Evolutionary conservation across 2,113 vertebrate genomes (phyloP).

Genomic region (Rhinichthys klamathensis): DNA sequence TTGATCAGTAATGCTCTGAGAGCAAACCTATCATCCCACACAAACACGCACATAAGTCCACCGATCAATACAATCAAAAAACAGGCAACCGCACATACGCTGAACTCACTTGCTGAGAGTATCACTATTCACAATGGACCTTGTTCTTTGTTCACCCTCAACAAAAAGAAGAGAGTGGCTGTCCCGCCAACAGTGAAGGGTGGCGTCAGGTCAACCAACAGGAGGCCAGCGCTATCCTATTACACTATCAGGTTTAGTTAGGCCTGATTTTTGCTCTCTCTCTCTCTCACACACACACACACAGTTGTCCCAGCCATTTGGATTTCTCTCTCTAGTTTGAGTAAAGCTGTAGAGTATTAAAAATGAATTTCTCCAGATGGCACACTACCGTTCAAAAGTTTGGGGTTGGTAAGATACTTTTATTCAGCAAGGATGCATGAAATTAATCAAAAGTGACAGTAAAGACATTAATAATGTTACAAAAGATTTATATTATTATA

Average conservation of each 20-base stretch:
- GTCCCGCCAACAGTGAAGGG: slow-evolving; percentile 30
- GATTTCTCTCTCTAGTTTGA: neutral
- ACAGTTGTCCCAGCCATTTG: neutral
- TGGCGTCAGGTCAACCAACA: slow-evolving; percentile 35
- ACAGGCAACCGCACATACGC: neutral
- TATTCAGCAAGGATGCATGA: too few species aligned
- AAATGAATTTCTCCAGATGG: slow-evolving; percentile 58
- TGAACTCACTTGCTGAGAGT: neutral
- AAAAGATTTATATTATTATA: neutral
- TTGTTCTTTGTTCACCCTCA: slow-evolving; percentile 1
- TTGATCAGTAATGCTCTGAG: neutral
- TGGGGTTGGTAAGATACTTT: neutral
- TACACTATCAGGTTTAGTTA: slow-evolving; percentile 35
- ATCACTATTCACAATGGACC: neutral
- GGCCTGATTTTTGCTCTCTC: neutral
- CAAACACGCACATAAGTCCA: slow-evolving; percentile 14
- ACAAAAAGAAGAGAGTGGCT: slow-evolving; percentile 19
- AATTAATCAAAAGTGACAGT: too few species aligned
- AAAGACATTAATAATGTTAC: too few species aligned
- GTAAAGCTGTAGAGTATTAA: slow-evolving; percentile 46
- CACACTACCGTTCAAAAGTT: neutral
- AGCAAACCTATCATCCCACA: neutral
- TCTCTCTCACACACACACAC: neutral
- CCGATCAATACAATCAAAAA: neutral
- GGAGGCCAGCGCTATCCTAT: slow-evolving; percentile 15